phyloP scores from a whole-genome alignment of 2,888 invertebrate species.

The Eupithecia dodoneata region DNA sequence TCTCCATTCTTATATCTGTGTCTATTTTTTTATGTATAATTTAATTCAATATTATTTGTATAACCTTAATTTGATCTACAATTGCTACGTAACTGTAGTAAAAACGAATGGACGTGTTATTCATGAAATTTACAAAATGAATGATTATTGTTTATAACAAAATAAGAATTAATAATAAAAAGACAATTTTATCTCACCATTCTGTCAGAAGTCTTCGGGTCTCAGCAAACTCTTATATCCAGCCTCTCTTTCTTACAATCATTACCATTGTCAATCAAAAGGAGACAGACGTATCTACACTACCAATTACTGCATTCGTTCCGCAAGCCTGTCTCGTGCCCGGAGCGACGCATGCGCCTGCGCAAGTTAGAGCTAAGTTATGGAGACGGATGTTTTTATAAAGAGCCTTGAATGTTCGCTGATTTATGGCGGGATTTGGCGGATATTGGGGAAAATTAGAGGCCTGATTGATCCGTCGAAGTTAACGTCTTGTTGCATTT shows the following conservation, averaged over 20 bases:
- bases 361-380: constrained; percentile 26
- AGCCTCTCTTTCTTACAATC: neutral
- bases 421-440: constrained; percentile 15
- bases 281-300: neutral
- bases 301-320: constrained; percentile 28
- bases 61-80: too few species aligned
- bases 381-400: constrained; percentile 39
- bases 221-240: neutral
- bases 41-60: too few species aligned
- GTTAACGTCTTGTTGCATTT: neutral
- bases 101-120: too few species aligned
- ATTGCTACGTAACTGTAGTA: too few species aligned
- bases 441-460: neutral
- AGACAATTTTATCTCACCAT: too few species aligned
- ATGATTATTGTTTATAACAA: too few species aligned
- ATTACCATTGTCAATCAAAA: neutral
- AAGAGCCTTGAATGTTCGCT: constrained; percentile 15
- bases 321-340: constrained; percentile 18
- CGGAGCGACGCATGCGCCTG: constrained; percentile 20
- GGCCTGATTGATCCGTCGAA: neutral
- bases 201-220: neutral
- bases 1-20: too few species aligned
- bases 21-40: too few species aligned
- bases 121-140: too few species aligned
- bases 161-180: too few species aligned